These are phyloP conservation scores for Protaetia brevitarsis DNA, from an alignment of 1,140 invertebrate genomes.

Conservation along the genomic window DNA sequence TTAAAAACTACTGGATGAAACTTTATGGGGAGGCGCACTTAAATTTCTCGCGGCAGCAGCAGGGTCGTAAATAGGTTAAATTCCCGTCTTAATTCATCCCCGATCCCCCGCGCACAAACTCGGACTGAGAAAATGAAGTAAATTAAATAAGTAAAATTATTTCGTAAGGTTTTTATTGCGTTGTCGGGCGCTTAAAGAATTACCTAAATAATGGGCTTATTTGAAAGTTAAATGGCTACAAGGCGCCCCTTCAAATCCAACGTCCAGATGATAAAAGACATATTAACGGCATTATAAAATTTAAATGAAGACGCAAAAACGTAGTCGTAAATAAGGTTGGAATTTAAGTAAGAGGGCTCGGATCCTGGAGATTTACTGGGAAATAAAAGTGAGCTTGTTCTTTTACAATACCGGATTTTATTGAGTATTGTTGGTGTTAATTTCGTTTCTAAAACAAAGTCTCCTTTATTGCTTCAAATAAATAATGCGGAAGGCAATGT, in stretches of 20 bases:
- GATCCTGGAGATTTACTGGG: neutral
- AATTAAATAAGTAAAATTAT: constrained; percentile 11
- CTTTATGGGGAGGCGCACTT: neutral
- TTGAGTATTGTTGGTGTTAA: neutral
- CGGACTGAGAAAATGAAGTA: neutral
- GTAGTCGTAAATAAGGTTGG: neutral
- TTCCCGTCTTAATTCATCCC: neutral
- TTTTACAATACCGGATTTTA: neutral
- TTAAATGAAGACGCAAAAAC: constrained; percentile 2
- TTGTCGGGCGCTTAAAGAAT: neutral
- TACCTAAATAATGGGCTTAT: constrained; percentile 13
- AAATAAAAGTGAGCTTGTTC: neutral
- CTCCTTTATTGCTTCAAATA: no score
- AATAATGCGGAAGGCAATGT: no score
- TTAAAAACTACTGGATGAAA: constrained; percentile 5
- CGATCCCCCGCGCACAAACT: neutral
- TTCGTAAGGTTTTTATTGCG: constrained; percentile 2
- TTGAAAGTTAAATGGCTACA: neutral
- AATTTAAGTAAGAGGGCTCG: neutral
- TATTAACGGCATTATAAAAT: constrained; percentile 16
- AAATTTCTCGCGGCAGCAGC: neutral
- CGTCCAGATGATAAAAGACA: neutral
- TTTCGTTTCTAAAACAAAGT: neutral
- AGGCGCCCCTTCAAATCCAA: neutral
- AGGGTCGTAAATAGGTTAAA: neutral